A percentile compares a stretch with the other conserved stretches of the same genome.
Evolutionary conservation across 2,113 vertebrate species (phyloP).

Genomic region (Pionites leucogaster): DNA sequence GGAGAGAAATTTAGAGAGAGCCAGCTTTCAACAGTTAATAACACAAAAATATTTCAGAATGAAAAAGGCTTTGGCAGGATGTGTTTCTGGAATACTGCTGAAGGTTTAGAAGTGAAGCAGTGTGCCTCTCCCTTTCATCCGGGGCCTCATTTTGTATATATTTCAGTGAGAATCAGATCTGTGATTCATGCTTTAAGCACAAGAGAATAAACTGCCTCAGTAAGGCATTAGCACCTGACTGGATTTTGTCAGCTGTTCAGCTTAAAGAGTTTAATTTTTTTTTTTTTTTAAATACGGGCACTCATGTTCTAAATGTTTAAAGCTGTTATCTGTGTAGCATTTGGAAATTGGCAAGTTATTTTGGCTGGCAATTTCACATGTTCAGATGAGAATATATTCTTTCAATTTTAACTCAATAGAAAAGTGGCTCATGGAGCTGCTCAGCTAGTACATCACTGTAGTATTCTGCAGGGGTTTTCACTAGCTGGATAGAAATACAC

Average conservation of each 20-base stretch:
- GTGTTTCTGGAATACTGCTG: neutral
- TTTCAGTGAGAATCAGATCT: neutral
- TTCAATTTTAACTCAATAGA: neutral
- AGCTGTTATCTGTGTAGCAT: fast-evolving
- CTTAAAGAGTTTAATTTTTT: neutral
- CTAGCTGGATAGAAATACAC: neutral
- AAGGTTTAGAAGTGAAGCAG: neutral
- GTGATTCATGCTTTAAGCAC: neutral
- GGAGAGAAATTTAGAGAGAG: neutral
- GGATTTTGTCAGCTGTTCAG: neutral
- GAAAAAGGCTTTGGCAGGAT: neutral
- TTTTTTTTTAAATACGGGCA: neutral
- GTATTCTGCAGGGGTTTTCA: neutral
- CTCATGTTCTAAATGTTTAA: neutral
- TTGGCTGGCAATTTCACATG: neutral
- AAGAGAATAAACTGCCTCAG: neutral
- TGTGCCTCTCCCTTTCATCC: neutral
- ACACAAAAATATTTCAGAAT: neutral
- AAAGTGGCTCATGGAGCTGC: neutral
- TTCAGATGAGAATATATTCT: neutral
- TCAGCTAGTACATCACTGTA: neutral
- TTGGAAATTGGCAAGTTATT: neutral
- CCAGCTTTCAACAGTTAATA: neutral
- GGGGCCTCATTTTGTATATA: neutral
- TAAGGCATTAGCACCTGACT: neutral